Conservation (phyloP, 2,888 invertebrate species). For the Eupeodes latifasciatus region DNA sequence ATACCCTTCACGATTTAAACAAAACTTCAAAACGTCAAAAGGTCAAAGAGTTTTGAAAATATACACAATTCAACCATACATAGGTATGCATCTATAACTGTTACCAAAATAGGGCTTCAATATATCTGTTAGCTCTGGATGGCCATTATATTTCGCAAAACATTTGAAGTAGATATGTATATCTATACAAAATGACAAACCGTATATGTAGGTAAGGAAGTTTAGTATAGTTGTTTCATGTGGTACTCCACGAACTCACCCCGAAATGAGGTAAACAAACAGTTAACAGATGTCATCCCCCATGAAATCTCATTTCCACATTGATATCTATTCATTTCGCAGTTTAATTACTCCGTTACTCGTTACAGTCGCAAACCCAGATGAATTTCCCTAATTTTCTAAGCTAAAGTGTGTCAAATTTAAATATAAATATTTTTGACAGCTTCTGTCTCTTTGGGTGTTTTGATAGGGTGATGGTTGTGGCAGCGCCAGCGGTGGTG, state of each 20-base stretch:
- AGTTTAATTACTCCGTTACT: conserved; percentile 61
- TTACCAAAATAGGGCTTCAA: background rate
- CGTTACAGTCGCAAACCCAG: conserved; percentile 9
- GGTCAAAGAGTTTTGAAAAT: conserved; percentile 69
- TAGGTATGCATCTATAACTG: background rate
- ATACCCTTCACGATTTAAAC: conserved; percentile 40
- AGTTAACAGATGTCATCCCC: conserved; percentile 69
- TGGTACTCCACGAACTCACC: conserved; percentile 76
- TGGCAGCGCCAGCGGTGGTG: background rate
- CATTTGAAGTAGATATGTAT: background rate
- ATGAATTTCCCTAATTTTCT: conserved; percentile 63
- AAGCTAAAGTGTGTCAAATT: conserved; percentile 74
- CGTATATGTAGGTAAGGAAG: conserved; percentile 30
- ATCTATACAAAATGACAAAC: conserved; percentile 58
- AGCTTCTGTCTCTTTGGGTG: conserved; percentile 42
- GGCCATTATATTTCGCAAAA: conserved; percentile 56
- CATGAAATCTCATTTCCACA: conserved; percentile 41
- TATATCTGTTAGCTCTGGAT: background rate
- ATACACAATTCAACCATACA: conserved; percentile 8
- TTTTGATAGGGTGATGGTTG: background rate
- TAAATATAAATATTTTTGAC: conserved; percentile 65
- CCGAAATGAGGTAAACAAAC: conserved; percentile 55
- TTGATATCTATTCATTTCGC: conserved; percentile 66
- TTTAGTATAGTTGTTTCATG: conserved; percentile 59
- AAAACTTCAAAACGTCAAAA: conserved; percentile 71